A percentile compares a stretch with the other conserved stretches of the same genome.
Conservation (phyloP, 1,140 invertebrate species). For the Papilio xuthus region DNA sequence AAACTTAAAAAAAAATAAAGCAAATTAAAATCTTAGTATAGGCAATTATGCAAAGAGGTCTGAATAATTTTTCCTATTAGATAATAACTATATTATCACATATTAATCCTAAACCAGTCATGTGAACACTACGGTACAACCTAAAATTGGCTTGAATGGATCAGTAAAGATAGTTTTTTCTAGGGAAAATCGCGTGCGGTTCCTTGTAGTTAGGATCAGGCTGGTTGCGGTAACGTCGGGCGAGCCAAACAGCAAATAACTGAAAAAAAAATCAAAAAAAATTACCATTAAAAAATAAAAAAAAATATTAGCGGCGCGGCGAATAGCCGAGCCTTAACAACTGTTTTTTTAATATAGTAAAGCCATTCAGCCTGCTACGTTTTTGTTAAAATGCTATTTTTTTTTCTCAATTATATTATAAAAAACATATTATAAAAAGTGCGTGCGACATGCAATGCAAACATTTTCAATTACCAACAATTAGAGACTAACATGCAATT, state of each 20-base stretch:
- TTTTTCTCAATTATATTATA: too few species aligned
- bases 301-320: background rate
- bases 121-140: slow-evolving; percentile 26
- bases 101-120: slow-evolving; percentile 35
- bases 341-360: background rate
- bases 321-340: too few species aligned
- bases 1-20: background rate
- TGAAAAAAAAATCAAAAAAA: too few species aligned
- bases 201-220: slow-evolving; percentile 86
- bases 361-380: background rate
- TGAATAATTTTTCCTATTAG: background rate
- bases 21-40: background rate
- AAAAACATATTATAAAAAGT: too few species aligned
- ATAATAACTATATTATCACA: slow-evolving; percentile 7
- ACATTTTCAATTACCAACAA: background rate
- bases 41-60: background rate
- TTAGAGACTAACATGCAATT: background rate
- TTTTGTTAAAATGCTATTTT: background rate
- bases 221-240: slow-evolving; percentile 88
- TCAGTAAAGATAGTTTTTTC: slow-evolving; percentile 83
- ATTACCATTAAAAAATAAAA: slow-evolving; percentile 16
- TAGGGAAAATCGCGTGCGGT: slow-evolving; percentile 86
- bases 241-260: slow-evolving; percentile 89
- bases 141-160: background rate
- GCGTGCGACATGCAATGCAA: background rate